These are phyloP conservation scores for Operophtera brumata DNA, from an alignment of 2,888 invertebrate genomes.

Conservation along the genomic window DNA sequence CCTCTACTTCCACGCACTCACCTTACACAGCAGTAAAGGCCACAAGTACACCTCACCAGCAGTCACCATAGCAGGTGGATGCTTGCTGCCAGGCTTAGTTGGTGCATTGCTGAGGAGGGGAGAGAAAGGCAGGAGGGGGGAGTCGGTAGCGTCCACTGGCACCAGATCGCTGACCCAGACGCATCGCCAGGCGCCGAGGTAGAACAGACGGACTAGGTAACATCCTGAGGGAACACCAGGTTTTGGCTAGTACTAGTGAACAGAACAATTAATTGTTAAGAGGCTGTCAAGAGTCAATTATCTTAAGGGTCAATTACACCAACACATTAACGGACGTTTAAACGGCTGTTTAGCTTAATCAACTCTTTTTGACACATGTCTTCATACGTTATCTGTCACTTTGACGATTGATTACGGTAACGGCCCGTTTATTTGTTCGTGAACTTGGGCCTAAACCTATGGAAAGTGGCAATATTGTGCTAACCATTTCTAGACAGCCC, in stretches of 20 bases:
- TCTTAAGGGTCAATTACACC: too few relatives aligned
- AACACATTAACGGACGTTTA: too few relatives aligned
- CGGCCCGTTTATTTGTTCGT: too few relatives aligned
- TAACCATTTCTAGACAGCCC: conserved; percentile 61
- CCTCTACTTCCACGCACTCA: conserved; percentile 22
- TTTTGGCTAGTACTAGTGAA: background rate
- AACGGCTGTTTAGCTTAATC: too few relatives aligned
- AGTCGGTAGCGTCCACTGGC: conserved; percentile 61
- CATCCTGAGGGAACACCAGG: conserved; percentile 50
- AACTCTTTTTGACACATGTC: too few relatives aligned
- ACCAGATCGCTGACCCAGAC: conserved; percentile 73
- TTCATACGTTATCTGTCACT: too few relatives aligned
- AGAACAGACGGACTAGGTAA: conserved; percentile 67
- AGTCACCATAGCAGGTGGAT: conserved; percentile 39
- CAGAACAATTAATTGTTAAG: too few relatives aligned
- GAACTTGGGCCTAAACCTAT: too few relatives aligned
- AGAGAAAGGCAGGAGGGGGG: conserved; percentile 68
- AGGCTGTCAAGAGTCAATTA: too few relatives aligned
- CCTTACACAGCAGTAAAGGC: conserved; percentile 71
- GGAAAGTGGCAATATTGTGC: too few relatives aligned
- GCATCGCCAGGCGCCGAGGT: conserved; percentile 70
- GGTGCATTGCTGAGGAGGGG: conserved; percentile 48
- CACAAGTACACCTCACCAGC: conserved; percentile 56
- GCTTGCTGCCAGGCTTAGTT: conserved; percentile 42
- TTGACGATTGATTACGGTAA: too few relatives aligned